Base-by-base conservation (phyloP, 2,888 invertebrate species). In the Frankliniella intonsa region DNA sequence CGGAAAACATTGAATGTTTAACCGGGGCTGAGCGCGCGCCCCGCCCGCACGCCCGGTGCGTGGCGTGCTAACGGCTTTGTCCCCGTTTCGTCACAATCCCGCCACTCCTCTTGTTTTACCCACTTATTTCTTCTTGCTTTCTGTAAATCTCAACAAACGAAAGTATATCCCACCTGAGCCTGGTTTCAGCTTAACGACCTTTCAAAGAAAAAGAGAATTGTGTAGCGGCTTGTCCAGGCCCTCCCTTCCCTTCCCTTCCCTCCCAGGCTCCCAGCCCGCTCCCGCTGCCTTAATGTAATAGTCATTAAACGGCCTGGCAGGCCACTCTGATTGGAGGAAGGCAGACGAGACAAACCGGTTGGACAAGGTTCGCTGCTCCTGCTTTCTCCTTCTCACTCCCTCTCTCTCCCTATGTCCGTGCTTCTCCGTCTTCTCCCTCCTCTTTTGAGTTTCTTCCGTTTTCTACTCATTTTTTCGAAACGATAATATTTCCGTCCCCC, bases 301-400 rank as follows among this genome's bases (percentile, higher is more conserved):
- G 69, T 76, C 69, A 76, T 76, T 76, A 76, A 76, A 76, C 25
- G 69, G 69, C 69, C 69, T 22, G 22, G 69, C 12, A 38, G 69
- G 69, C 69, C 25, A 76, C 69, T 25, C 25, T 76, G 69, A 62
- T 62, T 62, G 62, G 62, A 62, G 62, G 62, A 62, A 62, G 69
- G 69, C 69, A 69, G 65, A n/a, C 65, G 69, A n/a, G 69, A 76
- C 69, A 25, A 76, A 76, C 69, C 69, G 69, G 69, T 76, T 76
- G 69, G 69, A 22, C 25, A 12, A 76, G 69, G 69, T 76, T 76
- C 69, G 22, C 69, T 25, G 12, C 69, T 22, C 8, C 69, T 69
- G 69, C 69, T 69, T 22, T 69, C n/a, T 22, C 25, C 69, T 25
- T 25, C 22, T 22, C 25, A 12, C 25, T 76, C 19, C 69, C 12